phyloP scores from a whole-genome alignment of 2,888 invertebrate genomes.

The Anticlea derivata region DNA sequence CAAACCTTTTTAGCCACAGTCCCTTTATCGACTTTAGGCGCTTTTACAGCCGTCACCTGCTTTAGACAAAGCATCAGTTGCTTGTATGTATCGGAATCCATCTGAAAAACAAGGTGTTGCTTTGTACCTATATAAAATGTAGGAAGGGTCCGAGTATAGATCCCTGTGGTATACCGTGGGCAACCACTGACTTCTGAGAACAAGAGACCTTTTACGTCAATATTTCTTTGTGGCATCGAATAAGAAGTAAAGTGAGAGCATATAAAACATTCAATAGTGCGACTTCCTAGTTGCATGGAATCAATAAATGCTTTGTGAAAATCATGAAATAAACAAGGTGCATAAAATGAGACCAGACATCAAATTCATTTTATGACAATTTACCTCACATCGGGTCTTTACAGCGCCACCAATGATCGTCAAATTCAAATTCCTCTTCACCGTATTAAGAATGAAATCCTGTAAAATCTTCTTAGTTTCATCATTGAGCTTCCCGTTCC shows the following conservation, averaged over 20 bases:
- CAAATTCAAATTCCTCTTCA: conserved; percentile 70
- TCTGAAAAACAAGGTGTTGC: conserved; percentile 43
- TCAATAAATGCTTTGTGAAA: background rate
- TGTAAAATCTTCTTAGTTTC: conserved; percentile 61
- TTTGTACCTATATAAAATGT: background rate
- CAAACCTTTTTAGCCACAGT: conserved; percentile 65
- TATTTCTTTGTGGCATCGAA: too few species aligned
- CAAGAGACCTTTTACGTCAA: background rate
- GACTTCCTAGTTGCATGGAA: too few species aligned
- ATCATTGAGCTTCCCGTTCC: conserved; percentile 66
- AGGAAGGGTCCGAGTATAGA: background rate
- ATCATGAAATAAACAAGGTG: background rate
- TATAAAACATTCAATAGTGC: too few species aligned
- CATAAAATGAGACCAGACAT: background rate
- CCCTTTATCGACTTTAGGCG: conserved; percentile 56
- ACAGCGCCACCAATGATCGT: conserved; percentile 75
- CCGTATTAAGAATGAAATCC: conserved; percentile 61
- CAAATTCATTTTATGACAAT: background rate
- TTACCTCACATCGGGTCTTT: conserved; percentile 73
- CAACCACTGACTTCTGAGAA: background rate
- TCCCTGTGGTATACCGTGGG: background rate
- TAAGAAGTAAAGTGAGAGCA: too few species aligned
- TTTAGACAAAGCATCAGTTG: conserved; percentile 70
- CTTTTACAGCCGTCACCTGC: conserved; percentile 47
- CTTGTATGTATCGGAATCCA: conserved; percentile 67